phyloP scores from a whole-genome alignment of 2,888 invertebrate genomes.

The Diogma glabrata region DNA sequence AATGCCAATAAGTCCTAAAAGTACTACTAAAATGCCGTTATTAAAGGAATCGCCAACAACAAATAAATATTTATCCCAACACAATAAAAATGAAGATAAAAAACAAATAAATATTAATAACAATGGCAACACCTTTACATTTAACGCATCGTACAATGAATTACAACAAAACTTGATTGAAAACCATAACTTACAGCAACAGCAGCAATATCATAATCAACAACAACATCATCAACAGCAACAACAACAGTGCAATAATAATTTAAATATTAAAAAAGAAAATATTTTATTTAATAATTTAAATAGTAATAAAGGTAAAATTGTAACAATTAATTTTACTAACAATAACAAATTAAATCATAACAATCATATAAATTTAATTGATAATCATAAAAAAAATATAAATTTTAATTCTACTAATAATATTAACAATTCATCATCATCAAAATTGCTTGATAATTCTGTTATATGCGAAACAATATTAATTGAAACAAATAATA shows the following conservation, averaged over 20 bases:
- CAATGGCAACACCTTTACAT: slow-evolving; percentile 15
- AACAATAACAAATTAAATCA: slow-evolving; percentile 9
- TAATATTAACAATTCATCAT: slow-evolving; percentile 16
- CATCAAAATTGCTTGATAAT: slow-evolving; percentile 16
- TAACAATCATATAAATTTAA: slow-evolving; percentile 7
- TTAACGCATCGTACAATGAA: slow-evolving; percentile 16
- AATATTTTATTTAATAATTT: slow-evolving; percentile 7
- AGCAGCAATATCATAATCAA: slow-evolving; percentile 4
- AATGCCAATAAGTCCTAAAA: slow-evolving; percentile 53
- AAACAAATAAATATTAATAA: background rate
- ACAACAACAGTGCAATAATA: background rate
- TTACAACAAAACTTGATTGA: slow-evolving; percentile 17
- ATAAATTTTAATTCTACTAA: slow-evolving; percentile 7
- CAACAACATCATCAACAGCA: slow-evolving; percentile 2
- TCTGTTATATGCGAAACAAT: slow-evolving; percentile 6
- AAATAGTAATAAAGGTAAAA: slow-evolving; percentile 13
- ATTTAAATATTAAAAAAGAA: slow-evolving; percentile 8
- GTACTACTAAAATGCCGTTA: slow-evolving; percentile 16
- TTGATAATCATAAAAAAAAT: slow-evolving; percentile 9
- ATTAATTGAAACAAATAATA: slow-evolving; percentile 10
- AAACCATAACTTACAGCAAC: too few species aligned
- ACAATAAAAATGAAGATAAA: slow-evolving; percentile 17
- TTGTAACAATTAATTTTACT: slow-evolving; percentile 11
- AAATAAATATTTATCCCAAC: slow-evolving; percentile 7
- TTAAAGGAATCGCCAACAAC: slow-evolving; percentile 6